Conservation (phyloP, 2,888 invertebrate species). For the Drosophila meridionalis region DNA sequence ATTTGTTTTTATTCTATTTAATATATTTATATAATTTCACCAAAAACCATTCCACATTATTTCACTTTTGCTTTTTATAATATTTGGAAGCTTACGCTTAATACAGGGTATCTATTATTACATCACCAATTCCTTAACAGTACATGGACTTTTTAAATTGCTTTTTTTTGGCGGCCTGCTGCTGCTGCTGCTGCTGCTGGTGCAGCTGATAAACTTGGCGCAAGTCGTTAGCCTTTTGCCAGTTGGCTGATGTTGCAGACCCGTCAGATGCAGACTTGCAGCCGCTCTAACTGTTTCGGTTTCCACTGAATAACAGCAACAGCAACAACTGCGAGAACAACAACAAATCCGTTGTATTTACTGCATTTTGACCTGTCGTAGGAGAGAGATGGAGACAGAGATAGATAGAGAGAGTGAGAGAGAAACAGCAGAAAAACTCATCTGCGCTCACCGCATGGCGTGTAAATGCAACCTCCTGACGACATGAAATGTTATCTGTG, state of each 20-base stretch:
- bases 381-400: background rate
- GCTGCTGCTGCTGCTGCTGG: constrained; percentile 35
- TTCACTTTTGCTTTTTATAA: background rate
- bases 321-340: constrained; percentile 33
- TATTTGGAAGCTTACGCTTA: background rate
- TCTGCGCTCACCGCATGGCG: constrained; percentile 38
- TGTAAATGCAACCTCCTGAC: constrained; percentile 43
- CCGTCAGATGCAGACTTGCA: constrained; percentile 53
- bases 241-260: constrained; percentile 58
- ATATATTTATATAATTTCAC: background rate
- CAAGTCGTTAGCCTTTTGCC: constrained; percentile 60
- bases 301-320: constrained; percentile 50
- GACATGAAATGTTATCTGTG: constrained; percentile 43
- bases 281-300: constrained; percentile 69
- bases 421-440: constrained; percentile 43
- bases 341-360: constrained; percentile 64
- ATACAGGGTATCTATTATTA: background rate
- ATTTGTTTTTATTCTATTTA: background rate
- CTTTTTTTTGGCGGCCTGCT: constrained; percentile 37
- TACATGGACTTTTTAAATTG: constrained; percentile 42
- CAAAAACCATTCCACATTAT: background rate
- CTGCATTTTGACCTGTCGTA: constrained; percentile 70
- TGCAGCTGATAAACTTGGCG: constrained; percentile 66
- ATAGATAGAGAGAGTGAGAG: background rate
- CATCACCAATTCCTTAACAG: background rate